phyloP scores from a whole-genome alignment of 1,140 invertebrate species.

The Tribolium madens region DNA sequence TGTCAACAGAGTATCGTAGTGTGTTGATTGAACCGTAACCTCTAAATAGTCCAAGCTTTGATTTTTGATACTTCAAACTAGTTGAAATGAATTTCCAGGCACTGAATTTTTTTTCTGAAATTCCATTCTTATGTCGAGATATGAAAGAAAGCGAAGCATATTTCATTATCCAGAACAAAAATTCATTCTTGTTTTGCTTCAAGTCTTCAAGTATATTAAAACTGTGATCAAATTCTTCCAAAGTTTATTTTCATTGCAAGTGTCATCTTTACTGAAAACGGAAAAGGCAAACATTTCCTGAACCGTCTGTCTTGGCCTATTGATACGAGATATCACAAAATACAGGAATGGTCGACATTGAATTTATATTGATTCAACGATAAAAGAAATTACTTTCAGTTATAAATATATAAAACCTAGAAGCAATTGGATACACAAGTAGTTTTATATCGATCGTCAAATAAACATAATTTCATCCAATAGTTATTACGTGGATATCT shows the following conservation, averaged over 20 bases:
- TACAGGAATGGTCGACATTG: background rate
- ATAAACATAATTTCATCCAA: background rate
- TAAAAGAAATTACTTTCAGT: background rate
- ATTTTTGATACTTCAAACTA: conserved; percentile 5
- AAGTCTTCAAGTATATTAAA: too few species aligned
- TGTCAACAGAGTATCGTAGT: conserved; percentile 4
- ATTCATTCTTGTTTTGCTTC: conserved; percentile 1
- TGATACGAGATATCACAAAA: background rate
- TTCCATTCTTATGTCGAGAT: conserved; percentile 18
- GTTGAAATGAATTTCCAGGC: conserved; percentile 32
- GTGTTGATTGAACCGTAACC: background rate
- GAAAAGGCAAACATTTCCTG: background rate
- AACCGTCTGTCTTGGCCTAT: background rate
- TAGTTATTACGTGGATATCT: background rate
- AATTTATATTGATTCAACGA: background rate
- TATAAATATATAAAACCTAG: background rate
- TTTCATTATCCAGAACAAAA: conserved; percentile 15
- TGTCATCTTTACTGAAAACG: background rate
- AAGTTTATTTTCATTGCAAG: background rate
- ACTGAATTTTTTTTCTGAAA: conserved; percentile 29
- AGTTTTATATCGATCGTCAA: background rate
- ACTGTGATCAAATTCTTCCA: too few species aligned
- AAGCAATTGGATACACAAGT: background rate
- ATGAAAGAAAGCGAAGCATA: background rate
- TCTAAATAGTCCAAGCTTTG: too few species aligned